Evolutionary conservation across 2,113 vertebrate species (phyloP), one percentile per base, ranked within the genome.

Genomic region (Poeciliopsis occidentalis): DNA sequence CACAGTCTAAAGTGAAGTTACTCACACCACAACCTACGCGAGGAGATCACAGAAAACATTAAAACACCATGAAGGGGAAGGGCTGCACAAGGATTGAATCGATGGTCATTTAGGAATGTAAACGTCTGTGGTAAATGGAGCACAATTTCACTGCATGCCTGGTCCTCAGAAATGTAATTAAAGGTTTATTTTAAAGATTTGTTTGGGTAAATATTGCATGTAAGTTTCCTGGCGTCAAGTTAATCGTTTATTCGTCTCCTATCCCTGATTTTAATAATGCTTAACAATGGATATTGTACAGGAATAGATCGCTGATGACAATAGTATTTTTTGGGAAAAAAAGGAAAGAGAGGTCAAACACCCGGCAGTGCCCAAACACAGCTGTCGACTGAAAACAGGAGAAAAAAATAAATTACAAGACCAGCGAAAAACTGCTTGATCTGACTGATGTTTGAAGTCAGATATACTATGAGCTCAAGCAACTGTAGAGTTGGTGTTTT

Each of bases 41-140:
- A 78, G 72, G 71, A 80, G 78, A 83, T 87, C 70, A 86, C 78
- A 83, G 54, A 88, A 80, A 69, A 84, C 80, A 86, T 84, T 84
- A 85, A 89, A 86, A 86, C 73, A 83, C 32, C 75, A 65, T 83
- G 67, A 32, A 31, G 51, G 83, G 83, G 69, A 76, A 79, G 79
- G 29, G 70, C 76, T 64, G 66, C 32, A 47, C 54, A 82, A 22
- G 62, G 75, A 76, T 39, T 69, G 15, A 27, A 62, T 63, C 11
- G 47, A 47, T n/a, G 19, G 80, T 79, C 79, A 89, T 82, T 70
- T 57, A 64, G 17, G 61, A 80, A 80, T 67, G 39, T 51, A 76
- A 83, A 82, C 78, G 44, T 70, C 57, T 75, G 32, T 32, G 44
- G 69, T 63, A 51, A 77, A 73, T 27, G 32, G 32, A 39, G 69